Percentiles rank a stretch among this genome's conserved stretches.
phyloP scores from a whole-genome alignment of 2,113 vertebrate species.

The Nymphicus hollandicus region DNA sequence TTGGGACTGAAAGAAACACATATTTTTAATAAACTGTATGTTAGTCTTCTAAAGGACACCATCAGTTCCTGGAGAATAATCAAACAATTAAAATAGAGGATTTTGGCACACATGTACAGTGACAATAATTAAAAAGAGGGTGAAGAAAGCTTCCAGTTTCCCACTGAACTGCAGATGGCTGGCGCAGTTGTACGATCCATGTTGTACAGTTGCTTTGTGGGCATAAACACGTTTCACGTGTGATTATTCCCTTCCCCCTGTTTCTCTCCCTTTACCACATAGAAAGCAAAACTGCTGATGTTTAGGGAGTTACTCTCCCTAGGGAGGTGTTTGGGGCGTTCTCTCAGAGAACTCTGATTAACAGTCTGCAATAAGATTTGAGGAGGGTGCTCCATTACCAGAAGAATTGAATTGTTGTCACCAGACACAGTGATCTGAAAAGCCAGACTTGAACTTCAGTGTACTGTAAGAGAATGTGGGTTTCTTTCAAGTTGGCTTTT shows the following conservation, averaged over 20 bases:
- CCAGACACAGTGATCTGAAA: not conserved
- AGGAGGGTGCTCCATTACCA: not conserved
- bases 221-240: not conserved
- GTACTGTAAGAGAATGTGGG: rapidly evolving
- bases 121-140: not conserved
- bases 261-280: not conserved
- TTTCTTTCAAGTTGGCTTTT: not conserved
- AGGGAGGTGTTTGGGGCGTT: not conserved
- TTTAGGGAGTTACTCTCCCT: not conserved
- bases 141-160: not conserved
- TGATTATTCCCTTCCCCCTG: rapidly evolving
- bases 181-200: rapidly evolving
- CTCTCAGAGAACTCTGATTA: not conserved
- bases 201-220: rapidly evolving
- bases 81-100: not conserved
- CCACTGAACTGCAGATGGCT: not conserved
- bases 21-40: not conserved
- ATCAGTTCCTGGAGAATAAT: not conserved
- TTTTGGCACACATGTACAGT: not conserved
- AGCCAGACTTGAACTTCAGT: not conserved
- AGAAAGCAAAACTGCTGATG: not conserved
- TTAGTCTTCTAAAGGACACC: not conserved
- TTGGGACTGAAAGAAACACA: not conserved
- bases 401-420: not conserved
- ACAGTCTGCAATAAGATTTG: not conserved